A percentile compares a stretch with the other conserved stretches of the same genome.
phyloP scores from a whole-genome alignment of 2,113 vertebrate species.

The Xerus inauris region DNA sequence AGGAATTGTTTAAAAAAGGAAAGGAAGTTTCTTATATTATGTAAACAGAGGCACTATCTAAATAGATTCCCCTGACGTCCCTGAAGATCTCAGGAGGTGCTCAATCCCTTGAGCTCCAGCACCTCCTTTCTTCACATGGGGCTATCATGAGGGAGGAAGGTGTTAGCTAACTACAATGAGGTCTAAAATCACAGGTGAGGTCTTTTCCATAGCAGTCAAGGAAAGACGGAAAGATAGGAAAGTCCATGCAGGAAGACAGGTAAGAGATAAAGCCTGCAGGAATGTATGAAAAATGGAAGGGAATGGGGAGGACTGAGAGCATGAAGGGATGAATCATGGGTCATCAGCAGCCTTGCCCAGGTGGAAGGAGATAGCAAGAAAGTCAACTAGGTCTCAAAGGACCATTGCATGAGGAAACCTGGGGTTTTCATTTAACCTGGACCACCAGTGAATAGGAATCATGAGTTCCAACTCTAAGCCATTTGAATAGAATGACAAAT shows the following conservation, averaged over 20 bases:
- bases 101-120: rapidly evolving
- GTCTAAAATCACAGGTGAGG: neutral
- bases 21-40: neutral
- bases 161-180: neutral
- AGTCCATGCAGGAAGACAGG: neutral
- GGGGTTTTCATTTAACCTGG: neutral
- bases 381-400: neutral
- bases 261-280: neutral
- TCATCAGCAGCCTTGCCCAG: neutral
- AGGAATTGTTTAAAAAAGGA: neutral
- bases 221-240: neutral
- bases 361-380: neutral
- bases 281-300: neutral
- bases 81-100: neutral
- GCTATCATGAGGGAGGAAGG: neutral
- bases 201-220: neutral
- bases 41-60: neutral
- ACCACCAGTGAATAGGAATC: neutral
- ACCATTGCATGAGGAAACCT: neutral
- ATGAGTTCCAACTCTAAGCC: neutral
- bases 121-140: neutral
- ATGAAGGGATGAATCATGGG: too few species aligned
- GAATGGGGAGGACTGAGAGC: neutral
- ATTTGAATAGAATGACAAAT: slow-evolving; percentile 52
- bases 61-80: neutral